Evolutionary conservation across 2,797 vertebrate species (phyloP).

Genomic region (Melanotaenia maccullochi): DNA sequence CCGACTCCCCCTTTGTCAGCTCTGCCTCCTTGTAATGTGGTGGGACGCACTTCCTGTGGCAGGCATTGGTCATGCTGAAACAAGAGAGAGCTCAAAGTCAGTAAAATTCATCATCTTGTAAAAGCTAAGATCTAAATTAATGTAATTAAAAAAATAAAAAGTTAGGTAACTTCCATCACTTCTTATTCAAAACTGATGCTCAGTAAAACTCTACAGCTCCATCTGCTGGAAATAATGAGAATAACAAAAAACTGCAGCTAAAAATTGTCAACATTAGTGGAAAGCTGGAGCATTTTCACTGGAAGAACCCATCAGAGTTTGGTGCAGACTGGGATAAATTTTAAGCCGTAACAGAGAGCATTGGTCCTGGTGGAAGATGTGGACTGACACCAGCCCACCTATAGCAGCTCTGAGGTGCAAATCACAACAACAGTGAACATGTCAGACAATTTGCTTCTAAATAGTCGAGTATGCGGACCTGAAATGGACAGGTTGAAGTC

Average conservation of each 20-base stretch:
- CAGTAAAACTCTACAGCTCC: constrained; percentile 9
- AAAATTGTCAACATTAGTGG: background rate
- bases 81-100: background rate
- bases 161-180: too few species aligned
- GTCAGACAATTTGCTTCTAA: background rate
- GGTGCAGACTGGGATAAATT: too few species aligned
- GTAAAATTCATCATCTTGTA: background rate
- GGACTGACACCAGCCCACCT: background rate
- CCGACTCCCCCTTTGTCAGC: constrained; percentile 93
- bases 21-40: constrained; percentile 96
- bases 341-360: too few species aligned
- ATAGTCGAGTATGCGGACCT: too few species aligned
- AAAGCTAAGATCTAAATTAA: background rate
- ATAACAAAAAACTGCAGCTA: background rate
- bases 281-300: background rate
- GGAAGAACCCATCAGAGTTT: background rate
- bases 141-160: background rate
- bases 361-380: background rate
- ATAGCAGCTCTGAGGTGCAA: background rate
- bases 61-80: constrained; percentile 94
- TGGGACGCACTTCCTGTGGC: constrained; percentile 95
- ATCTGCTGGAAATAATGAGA: constrained; percentile 22
- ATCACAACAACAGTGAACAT: too few species aligned
- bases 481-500: too few species aligned
- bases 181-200: background rate